phyloP scores from a whole-genome alignment of 1,140 invertebrate species.

The Bombus waltoni region DNA sequence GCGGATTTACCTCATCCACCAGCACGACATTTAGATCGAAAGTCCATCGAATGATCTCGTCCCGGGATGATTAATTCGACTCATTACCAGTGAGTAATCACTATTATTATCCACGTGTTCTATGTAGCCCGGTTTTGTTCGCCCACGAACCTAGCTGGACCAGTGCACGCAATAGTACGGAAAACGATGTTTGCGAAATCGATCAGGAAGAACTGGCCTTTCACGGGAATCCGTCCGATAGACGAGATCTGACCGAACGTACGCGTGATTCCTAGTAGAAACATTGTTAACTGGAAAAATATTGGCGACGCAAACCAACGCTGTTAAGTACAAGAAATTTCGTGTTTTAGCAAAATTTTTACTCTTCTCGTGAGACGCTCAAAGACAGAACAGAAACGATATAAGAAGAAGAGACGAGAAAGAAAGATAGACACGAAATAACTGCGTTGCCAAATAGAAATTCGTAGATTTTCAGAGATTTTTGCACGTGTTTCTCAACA shows the following conservation, averaged over 20 bases:
- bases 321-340: background rate
- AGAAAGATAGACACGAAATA: background rate
- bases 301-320: background rate
- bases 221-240: background rate
- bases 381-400: background rate
- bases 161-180: constrained; percentile 2
- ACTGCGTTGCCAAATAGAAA: background rate
- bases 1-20: constrained; percentile 48
- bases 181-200: constrained; percentile 51
- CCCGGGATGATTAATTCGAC: constrained; percentile 58
- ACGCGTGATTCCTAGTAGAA: background rate
- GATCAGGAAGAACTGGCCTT: constrained; percentile 12
- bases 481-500: too few relatives aligned
- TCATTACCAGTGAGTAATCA: constrained; percentile 66
- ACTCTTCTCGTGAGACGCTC: background rate
- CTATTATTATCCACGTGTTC: constrained; percentile 61
- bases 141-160: constrained; percentile 29
- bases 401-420: too few relatives aligned
- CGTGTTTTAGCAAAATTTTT: background rate
- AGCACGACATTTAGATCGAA: constrained; percentile 66
- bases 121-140: constrained; percentile 30
- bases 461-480: background rate
- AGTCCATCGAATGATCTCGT: constrained; percentile 63
- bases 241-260: background rate
- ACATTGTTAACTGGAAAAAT: background rate